Percentiles rank a stretch among this genome's conserved stretches.
These are phyloP conservation scores for Meriones unguiculatus DNA, from an alignment of 2,113 vertebrate species.

Conservation along the genomic window DNA sequence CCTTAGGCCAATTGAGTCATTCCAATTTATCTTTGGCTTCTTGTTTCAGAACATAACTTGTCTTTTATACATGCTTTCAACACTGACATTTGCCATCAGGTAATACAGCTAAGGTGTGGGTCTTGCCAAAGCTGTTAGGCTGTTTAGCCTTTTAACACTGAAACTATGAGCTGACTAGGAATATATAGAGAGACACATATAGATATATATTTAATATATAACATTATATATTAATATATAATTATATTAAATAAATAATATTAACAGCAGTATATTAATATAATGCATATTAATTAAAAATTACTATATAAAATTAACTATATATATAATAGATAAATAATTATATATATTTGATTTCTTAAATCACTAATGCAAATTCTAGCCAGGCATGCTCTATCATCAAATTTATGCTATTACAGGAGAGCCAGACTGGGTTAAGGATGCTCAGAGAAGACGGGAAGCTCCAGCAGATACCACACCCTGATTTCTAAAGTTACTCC, in stretches of 20 bases:
- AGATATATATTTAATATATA: not conserved
- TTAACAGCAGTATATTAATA: too few relatives aligned
- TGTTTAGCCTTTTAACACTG: not conserved
- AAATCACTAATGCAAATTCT: not conserved
- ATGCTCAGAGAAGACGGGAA: not conserved
- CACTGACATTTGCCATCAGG: not conserved
- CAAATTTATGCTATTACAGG: conserved; percentile 19
- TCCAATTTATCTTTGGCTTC: not conserved
- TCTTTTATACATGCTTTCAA: not conserved
- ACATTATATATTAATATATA: not conserved
- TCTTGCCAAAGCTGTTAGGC: not conserved
- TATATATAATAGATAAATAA: not conserved
- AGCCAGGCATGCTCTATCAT: not conserved
- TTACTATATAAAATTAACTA: too few relatives aligned
- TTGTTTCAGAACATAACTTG: not conserved
- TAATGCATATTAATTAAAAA: too few relatives aligned
- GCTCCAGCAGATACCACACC: not conserved
- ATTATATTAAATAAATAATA: not conserved
- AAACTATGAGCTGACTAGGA: not conserved
- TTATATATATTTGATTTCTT: not conserved
- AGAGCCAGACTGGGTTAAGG: not conserved
- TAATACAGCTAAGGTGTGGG: not conserved
- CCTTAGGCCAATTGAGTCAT: not conserved
- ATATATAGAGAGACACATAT: not conserved
- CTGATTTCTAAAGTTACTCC: not conserved